These are phyloP conservation scores for Phengaris alcon DNA, from an alignment of 2,888 invertebrate genomes.

Conservation along the genomic window DNA sequence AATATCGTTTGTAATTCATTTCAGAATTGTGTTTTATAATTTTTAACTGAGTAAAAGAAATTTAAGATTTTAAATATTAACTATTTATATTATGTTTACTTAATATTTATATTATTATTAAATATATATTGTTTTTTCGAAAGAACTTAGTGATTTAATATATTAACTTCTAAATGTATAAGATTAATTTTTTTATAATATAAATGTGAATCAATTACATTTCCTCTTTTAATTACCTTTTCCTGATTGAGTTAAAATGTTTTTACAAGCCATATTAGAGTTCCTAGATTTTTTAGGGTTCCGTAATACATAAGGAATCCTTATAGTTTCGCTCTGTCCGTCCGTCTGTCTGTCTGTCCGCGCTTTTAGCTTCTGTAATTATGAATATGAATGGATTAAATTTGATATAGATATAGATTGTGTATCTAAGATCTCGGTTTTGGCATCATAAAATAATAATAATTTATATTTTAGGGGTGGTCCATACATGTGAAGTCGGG, in stretches of 20 bases:
- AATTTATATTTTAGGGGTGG: too few species aligned
- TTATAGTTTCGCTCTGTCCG: too few species aligned
- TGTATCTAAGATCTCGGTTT: too few species aligned
- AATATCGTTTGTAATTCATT: not conserved
- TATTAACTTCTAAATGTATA: constrained; percentile 15
- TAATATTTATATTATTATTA: not conserved
- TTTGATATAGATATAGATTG: too few species aligned
- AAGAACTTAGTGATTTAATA: constrained; percentile 1
- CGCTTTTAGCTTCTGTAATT: too few species aligned
- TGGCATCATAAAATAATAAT: too few species aligned
- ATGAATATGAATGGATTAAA: too few species aligned
- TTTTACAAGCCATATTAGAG: not conserved
- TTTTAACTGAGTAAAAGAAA: not conserved
- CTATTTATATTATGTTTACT: not conserved
- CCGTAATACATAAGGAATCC: too few species aligned
- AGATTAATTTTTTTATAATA: constrained; percentile 23
- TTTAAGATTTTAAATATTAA: not conserved
- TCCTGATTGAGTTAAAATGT: not conserved
- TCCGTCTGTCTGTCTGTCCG: too few species aligned
- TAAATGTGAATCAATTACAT: constrained; percentile 20
- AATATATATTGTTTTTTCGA: not conserved
- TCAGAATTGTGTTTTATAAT: not conserved
- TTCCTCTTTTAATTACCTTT: not conserved
- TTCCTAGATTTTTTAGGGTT: not conserved
- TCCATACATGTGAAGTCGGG: too few species aligned